These are phyloP conservation scores for Drosophila antonietae DNA, from an alignment of 2,888 invertebrate genomes.

Conservation along the genomic window DNA sequence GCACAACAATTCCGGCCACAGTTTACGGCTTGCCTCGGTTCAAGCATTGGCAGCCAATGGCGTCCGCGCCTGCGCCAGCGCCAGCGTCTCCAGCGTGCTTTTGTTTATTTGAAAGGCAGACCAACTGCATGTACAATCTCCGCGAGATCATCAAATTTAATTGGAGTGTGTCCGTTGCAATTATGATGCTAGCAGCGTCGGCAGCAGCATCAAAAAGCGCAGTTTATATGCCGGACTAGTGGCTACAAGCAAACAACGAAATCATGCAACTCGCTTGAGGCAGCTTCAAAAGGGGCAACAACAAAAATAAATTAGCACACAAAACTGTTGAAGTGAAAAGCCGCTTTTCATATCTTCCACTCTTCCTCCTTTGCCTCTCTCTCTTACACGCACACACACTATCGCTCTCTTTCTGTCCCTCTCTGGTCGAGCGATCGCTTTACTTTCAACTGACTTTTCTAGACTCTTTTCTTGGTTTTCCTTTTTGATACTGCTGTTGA, in stretches of 20 bases:
- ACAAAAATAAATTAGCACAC: conserved; percentile 77
- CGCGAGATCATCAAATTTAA: conserved; percentile 78
- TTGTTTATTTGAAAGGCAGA: conserved; percentile 70
- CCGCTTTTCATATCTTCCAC: conserved; percentile 71
- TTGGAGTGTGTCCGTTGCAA: conserved; percentile 79
- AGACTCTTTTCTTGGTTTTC: conserved; percentile 38
- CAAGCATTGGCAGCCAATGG: conserved; percentile 4
- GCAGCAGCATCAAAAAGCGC: conserved; percentile 60
- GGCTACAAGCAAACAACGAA: conserved; percentile 47
- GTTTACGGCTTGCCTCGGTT: conserved; percentile 6
- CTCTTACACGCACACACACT: no score
- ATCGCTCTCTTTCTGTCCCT: neutral
- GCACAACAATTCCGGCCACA: conserved; percentile 8
- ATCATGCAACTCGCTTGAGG: conserved; percentile 52
- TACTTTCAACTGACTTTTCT: conserved; percentile 59
- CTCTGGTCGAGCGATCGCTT: conserved; percentile 45
- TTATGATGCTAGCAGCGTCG: conserved; percentile 62
- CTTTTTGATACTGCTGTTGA: conserved; percentile 49
- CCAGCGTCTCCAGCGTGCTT: conserved; percentile 51
- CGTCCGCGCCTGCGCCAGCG: conserved; percentile 33
- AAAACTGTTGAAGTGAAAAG: conserved; percentile 79
- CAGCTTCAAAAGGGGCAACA: conserved; percentile 53
- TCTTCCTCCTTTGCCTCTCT: neutral
- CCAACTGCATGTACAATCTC: conserved; percentile 62
- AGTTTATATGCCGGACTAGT: conserved; percentile 60